Evolutionary conservation across 2,797 vertebrate species (phyloP), one percentile per base, ranked within the genome.

Genomic region (Leuciscus waleckii): DNA sequence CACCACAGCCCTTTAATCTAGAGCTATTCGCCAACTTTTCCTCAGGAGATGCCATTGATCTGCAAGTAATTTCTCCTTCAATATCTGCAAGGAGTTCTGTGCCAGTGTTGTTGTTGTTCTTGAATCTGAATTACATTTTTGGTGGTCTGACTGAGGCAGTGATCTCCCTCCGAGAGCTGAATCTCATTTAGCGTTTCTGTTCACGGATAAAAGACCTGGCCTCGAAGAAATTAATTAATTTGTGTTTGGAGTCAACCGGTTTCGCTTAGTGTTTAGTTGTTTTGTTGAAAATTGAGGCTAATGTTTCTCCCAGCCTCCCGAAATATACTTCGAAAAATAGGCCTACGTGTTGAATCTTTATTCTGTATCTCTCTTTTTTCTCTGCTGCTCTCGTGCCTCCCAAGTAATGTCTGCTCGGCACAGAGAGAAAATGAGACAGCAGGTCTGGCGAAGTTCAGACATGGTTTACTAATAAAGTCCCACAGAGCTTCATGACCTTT

Each of bases 391-490:
- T 3, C 68, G 11, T 76, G 58, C 43, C 49, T 68, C 77, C 37
- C 67, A 73, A 49, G 76, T 35, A 39, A 73, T 23, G 37, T 51
- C 23, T 58, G 41, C 29, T 65, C 17, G 5, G 29, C n/a, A 49
- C 19, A 74, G 56, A 73, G 32, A 82, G 73, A 73, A 70, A 85
- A 35, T 85, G 74, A 73, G 79, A 83, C 69, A 75, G 49, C 46
- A 78, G 78, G 85, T 83, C 83, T 87, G 81, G 81, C 43, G 87
- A 79, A 85, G 87, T 89, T 91, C 87, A 88, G 86, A 87, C 81
- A 86, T 74, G 86, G 79, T 91, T 90, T 90, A 88, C 89, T 88
- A 87, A 86, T 88, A 89, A 86, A 89, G 87, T 88, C 86, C 87
- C 83, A 88, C 49, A 68, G 83, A 87, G 80, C 67, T 51, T 83